Percentiles rank a stretch among this genome's conserved stretches.
These are phyloP conservation scores for Anarrhichthys ocellatus DNA, from an alignment of 2,113 vertebrate genomes.

Conservation along the genomic window DNA sequence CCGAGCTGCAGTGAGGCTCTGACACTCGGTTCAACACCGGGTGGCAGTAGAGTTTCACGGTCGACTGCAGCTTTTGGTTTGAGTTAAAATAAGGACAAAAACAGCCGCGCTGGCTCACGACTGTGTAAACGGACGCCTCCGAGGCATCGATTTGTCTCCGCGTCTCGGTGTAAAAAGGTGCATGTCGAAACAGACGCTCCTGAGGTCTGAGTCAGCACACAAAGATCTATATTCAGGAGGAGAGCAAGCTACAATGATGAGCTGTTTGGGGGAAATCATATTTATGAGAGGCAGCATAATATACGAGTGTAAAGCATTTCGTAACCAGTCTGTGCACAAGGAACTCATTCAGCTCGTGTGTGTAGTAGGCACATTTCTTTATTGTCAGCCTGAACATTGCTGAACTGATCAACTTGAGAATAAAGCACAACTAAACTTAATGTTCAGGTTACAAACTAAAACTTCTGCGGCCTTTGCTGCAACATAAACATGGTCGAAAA, in stretches of 20 bases:
- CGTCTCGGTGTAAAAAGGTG: slow-evolving; percentile 45
- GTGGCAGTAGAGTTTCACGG: slow-evolving; percentile 63
- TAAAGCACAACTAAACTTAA: neutral
- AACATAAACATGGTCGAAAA: slow-evolving; percentile 39
- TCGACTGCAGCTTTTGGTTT: neutral
- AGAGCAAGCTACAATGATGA: slow-evolving; percentile 16
- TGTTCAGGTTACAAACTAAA: slow-evolving; percentile 20
- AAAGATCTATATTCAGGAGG: slow-evolving; percentile 26
- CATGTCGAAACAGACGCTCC: slow-evolving; percentile 22
- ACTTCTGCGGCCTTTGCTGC: slow-evolving; percentile 11
- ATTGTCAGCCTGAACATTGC: slow-evolving; percentile 21
- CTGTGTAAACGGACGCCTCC: slow-evolving; percentile 20
- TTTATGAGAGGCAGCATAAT: neutral
- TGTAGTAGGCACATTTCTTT: slow-evolving; percentile 20
- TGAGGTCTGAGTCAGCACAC: slow-evolving; percentile 72
- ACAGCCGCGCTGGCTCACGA: neutral
- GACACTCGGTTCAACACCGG: slow-evolving; percentile 44
- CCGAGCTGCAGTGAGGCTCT: neutral
- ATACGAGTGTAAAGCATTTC: neutral
- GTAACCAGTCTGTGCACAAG: neutral
- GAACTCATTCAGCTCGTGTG: neutral
- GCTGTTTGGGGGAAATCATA: neutral
- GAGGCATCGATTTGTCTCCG: slow-evolving; percentile 35
- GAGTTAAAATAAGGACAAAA: neutral
- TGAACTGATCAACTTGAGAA: neutral